Conservation (phyloP, 2,888 invertebrate species). For the Meghimatium bilineatum region DNA sequence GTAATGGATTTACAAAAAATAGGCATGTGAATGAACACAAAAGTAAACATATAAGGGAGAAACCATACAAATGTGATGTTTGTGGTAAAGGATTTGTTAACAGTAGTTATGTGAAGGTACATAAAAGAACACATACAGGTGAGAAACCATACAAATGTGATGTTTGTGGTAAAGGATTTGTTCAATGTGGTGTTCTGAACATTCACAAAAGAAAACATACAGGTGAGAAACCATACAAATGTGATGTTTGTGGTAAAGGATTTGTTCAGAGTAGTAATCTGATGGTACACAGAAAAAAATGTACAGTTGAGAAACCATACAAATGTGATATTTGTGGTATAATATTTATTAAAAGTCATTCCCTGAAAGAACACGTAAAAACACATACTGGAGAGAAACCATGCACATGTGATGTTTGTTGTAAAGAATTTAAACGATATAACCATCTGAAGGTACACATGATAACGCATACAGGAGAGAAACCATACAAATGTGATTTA, state of each 20-base stretch:
- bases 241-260: conserved; percentile 7
- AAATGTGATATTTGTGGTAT: background rate
- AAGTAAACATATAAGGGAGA: background rate
- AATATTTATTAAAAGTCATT: background rate
- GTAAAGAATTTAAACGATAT: background rate
- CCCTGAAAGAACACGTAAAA: background rate
- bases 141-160: background rate
- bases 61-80: background rate
- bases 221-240: background rate
- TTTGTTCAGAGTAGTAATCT: background rate
- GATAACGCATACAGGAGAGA: background rate
- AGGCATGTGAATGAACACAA: background rate
- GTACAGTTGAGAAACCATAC: background rate
- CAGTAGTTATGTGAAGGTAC: background rate
- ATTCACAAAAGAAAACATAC: background rate
- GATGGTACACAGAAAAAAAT: background rate
- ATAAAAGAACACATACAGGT: background rate
- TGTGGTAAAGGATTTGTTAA: background rate
- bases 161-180: background rate
- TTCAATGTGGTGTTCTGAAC: background rate
- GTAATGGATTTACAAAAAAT: background rate
- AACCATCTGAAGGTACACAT: background rate
- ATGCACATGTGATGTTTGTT: background rate
- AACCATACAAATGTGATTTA: background rate
- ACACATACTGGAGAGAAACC: background rate